Base-by-base conservation (phyloP, 2,113 vertebrate species). In the Otocyon megalotis region DNA sequence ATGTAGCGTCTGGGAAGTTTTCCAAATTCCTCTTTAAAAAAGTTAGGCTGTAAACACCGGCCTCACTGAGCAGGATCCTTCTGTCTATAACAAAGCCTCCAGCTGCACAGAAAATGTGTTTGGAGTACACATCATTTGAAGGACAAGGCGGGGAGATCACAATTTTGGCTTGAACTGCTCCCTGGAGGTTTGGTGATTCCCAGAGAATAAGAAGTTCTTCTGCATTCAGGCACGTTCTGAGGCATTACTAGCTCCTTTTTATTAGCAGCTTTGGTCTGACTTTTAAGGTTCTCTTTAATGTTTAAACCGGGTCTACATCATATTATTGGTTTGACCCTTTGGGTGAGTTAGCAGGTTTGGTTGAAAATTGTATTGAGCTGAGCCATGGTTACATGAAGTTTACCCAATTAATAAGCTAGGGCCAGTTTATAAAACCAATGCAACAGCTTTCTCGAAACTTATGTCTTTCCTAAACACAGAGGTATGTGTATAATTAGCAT, bases 1-100 rank as follows among this genome's bases (percentile, higher is more conserved):
- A 97, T 98, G 97, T 77, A 97, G 97, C 28, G 37, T 98, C 98
- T 98, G 98, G 98, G 98, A 98, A 98, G 67, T 96, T 91, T 98
- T 98, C 98, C 98, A 98, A 98, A 98, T 97, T 96, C 26, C 62
- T 97, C 84, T 97, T 97, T 77, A 71, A 98, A 98, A 97, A 93
- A 97, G 84, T 96, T 96, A 97, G 83, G 88, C 94, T 37, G 4
- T 98, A 96, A 98, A 93, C 93, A 96, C 43, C 0, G 35, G 76
- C 93, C 97, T 95, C 37, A 35, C 50, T 53, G 88, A 97, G 63
- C 87, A 93, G 72, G 5, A 30, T 97, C 97, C 96, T 98, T 97
- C 97, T 98, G 97, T 97, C 96, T 98, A 1, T 92, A 95, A 91
- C 95, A 96, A 93, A 97, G 80, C 63, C 24, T 98, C 97, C 97